A percentile compares a stretch with the other conserved stretches of the same genome.
phyloP scores from a whole-genome alignment of 2,888 invertebrate genomes.

The Colletes collaris region DNA sequence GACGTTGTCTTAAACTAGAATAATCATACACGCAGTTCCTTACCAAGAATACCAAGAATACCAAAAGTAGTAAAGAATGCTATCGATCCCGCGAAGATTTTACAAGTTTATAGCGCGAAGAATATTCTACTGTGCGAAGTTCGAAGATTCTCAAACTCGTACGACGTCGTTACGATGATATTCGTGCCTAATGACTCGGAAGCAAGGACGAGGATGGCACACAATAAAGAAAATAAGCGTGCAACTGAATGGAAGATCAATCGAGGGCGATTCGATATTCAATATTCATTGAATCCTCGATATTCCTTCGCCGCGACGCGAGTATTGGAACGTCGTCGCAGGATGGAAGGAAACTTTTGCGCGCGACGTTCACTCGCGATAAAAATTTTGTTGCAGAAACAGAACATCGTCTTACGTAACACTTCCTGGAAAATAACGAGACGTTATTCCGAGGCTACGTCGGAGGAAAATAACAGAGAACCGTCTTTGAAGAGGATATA shows the following conservation, averaged over 20 bases:
- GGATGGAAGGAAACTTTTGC: not conserved
- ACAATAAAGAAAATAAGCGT: not conserved
- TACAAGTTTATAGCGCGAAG: too few relatives aligned
- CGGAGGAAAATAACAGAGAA: slow-evolving; percentile 3
- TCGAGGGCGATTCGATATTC: slow-evolving; percentile 14
- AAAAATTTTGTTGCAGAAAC: slow-evolving; percentile 15
- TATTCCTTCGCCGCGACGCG: not conserved
- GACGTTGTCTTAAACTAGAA: too few relatives aligned
- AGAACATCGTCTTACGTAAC: not conserved
- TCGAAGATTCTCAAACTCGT: not conserved
- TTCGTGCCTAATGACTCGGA: not conserved
- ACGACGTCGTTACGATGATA: not conserved
- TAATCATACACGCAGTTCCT: too few relatives aligned
- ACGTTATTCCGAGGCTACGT: not conserved
- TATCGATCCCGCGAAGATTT: too few relatives aligned
- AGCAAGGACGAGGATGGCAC: not conserved
- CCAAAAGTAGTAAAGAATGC: too few relatives aligned
- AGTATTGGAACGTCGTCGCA: not conserved
- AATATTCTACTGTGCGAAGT: too few relatives aligned
- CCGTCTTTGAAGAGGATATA: slow-evolving; percentile 24
- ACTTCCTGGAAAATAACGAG: slow-evolving; percentile 24
- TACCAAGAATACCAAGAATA: too few relatives aligned
- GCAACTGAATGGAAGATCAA: not conserved
- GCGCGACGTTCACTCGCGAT: not conserved
- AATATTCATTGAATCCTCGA: slow-evolving; percentile 1